Evolutionary conservation across 2,888 invertebrate genomes (phyloP).

Genomic region (Ophion slaviceki): DNA sequence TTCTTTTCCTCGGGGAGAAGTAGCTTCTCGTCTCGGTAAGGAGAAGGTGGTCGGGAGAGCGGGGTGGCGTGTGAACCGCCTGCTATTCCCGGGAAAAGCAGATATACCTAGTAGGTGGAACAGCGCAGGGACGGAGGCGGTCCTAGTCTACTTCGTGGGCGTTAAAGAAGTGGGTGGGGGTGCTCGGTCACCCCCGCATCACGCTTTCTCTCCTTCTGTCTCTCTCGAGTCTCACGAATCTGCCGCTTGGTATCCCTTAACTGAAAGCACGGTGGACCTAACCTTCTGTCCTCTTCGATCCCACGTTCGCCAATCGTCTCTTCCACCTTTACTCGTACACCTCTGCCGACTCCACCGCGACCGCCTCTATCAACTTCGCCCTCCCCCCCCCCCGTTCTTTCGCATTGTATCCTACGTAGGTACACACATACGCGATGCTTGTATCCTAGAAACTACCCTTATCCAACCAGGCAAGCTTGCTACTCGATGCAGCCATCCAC

Average conservation of each 20-base stretch:
- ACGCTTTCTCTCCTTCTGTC: conserved; percentile 71
- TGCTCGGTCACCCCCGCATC: conserved; percentile 77
- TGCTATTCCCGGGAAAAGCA: conserved; percentile 71
- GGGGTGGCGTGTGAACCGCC: conserved; percentile 74
- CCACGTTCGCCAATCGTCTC: conserved; percentile 78
- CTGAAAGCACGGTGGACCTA: conserved; percentile 66
- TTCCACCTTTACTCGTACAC: conserved; percentile 69
- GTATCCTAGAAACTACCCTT: conserved; percentile 50
- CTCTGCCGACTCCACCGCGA: conserved; percentile 38
- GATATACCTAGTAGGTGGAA: conserved; percentile 80
- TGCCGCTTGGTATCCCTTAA: conserved; percentile 62
- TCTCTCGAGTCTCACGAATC: conserved; percentile 68
- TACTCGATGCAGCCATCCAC: conserved; percentile 30
- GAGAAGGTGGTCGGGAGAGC: conserved; percentile 71
- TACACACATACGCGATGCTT: conserved; percentile 50
- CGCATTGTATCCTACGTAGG: not conserved
- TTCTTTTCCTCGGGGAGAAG: conserved; percentile 66
- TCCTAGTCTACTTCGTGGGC: conserved; percentile 81
- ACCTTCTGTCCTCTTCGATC: conserved; percentile 77
- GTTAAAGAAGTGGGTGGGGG: conserved; percentile 81
- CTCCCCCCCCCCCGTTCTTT: conserved; percentile 36
- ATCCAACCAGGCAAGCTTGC: conserved; percentile 47
- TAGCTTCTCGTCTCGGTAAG: conserved; percentile 46
- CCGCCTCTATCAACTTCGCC: conserved; percentile 69
- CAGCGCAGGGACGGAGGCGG: conserved; percentile 81